Evolutionary conservation across 2,113 vertebrate species (phyloP).

Genomic region (Sphaerodactylus townsendi): DNA sequence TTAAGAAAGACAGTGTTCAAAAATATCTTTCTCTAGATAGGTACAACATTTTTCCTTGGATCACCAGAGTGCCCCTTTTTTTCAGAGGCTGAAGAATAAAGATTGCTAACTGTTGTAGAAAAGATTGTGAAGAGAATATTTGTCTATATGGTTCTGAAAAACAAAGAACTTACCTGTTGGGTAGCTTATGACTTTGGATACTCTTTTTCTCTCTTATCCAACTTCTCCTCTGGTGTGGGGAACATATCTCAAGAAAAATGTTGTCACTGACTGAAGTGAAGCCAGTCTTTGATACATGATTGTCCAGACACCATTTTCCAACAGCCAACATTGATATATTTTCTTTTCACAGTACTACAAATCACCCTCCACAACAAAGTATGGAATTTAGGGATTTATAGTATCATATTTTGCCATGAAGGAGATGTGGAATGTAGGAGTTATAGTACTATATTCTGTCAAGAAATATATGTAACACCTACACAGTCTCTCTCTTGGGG

Average conservation of each 20-base stretch:
- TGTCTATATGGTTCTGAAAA: not conserved
- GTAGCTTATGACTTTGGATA: not conserved
- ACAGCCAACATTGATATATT: not conserved
- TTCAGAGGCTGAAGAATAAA: too few species aligned
- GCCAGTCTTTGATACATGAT: not conserved
- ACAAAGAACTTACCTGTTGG: not conserved
- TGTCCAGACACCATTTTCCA: not conserved
- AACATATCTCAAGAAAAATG: not conserved
- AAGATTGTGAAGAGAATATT: not conserved
- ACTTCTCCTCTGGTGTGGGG: not conserved
- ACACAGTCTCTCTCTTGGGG: not conserved
- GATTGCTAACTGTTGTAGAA: not conserved
- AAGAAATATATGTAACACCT: conserved; percentile 20
- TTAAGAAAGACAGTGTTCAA: too few species aligned
- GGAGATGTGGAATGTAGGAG: conserved; percentile 2
- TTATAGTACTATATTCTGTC: not conserved
- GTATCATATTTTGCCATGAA: not conserved
- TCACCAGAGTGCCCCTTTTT: too few species aligned
- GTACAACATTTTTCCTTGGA: too few species aligned
- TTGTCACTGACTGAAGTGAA: not conserved
- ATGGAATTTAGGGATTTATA: not conserved
- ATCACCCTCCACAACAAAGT: not conserved
- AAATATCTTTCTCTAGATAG: too few species aligned
- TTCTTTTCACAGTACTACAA: not conserved
- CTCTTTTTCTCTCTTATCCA: not conserved